A percentile compares a stretch with the other conserved stretches of the same genome.
These are phyloP conservation scores for Heliconius hermathena DNA, from an alignment of 1,140 invertebrate species.

Conservation along the genomic window DNA sequence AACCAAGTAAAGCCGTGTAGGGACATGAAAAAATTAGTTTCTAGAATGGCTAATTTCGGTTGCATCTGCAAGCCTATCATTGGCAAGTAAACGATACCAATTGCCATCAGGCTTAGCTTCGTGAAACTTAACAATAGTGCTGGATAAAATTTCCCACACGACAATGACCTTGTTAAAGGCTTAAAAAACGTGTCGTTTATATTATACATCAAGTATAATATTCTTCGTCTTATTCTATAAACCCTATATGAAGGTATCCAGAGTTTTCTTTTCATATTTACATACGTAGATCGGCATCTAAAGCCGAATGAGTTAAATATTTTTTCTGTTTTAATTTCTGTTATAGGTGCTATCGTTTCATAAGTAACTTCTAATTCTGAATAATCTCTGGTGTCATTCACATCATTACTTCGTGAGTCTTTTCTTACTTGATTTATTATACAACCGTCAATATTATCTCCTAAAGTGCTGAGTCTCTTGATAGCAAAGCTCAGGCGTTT, in stretches of 20 bases:
- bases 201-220: constrained; percentile 64
- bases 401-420: constrained; percentile 60
- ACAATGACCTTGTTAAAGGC: constrained; percentile 72
- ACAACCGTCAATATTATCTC: constrained; percentile 76
- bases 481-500: constrained; percentile 68
- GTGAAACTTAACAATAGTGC: constrained; percentile 67
- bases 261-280: constrained; percentile 63
- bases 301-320: constrained; percentile 73
- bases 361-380: constrained; percentile 69
- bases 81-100: constrained; percentile 63
- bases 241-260: constrained; percentile 73
- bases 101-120: constrained; percentile 63
- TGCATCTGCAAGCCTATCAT: constrained; percentile 63
- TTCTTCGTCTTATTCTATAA: constrained; percentile 66
- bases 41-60: constrained; percentile 62
- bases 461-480: constrained; percentile 77
- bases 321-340: constrained; percentile 71
- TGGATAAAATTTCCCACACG: constrained; percentile 77
- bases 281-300: constrained; percentile 65
- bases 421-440: constrained; percentile 70
- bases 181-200: constrained; percentile 77
- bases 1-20: constrained; percentile 75
- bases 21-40: constrained; percentile 71
- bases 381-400: constrained; percentile 54
- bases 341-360: constrained; percentile 68